Conservation (phyloP, 2,888 invertebrate species). For the Drosophila niveifrons region DNA sequence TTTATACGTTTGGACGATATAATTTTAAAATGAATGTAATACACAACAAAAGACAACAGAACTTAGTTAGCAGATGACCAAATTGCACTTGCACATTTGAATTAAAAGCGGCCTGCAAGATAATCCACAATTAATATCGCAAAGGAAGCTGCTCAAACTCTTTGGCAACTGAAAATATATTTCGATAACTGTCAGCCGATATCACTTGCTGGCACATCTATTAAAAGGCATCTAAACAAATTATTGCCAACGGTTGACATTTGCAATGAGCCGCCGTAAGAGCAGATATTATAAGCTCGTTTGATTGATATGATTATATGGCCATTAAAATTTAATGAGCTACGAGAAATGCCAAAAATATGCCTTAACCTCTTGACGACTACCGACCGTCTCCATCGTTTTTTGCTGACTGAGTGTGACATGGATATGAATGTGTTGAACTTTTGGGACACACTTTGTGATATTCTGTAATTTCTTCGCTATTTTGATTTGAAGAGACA, state of each 20-base stretch:
- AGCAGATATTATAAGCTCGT: slow-evolving; percentile 43
- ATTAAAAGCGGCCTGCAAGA: neutral
- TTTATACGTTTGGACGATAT: neutral
- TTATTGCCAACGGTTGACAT: slow-evolving; percentile 46
- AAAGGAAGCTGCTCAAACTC: neutral
- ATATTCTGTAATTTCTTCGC: slow-evolving; percentile 6
- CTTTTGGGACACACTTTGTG: neutral
- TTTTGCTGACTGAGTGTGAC: slow-evolving; percentile 15
- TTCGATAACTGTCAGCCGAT: slow-evolving; percentile 47
- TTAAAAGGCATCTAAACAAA: slow-evolving; percentile 33
- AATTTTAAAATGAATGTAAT: neutral
- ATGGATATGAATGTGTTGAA: slow-evolving; percentile 25
- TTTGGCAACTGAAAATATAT: slow-evolving; percentile 9
- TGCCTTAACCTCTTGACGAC: neutral
- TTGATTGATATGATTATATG: slow-evolving; percentile 58
- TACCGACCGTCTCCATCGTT: neutral
- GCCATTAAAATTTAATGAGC: slow-evolving; percentile 63
- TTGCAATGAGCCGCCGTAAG: slow-evolving; percentile 17
- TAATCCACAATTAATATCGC: neutral
- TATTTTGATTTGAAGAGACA: too few species aligned
- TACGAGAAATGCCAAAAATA: slow-evolving; percentile 37
- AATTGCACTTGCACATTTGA: neutral
- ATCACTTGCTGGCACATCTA: slow-evolving; percentile 38
- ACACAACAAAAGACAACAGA: neutral
- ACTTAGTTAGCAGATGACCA: neutral